phyloP scores from a whole-genome alignment of 2,113 vertebrate genomes.

The Bothrops jararaca region DNA sequence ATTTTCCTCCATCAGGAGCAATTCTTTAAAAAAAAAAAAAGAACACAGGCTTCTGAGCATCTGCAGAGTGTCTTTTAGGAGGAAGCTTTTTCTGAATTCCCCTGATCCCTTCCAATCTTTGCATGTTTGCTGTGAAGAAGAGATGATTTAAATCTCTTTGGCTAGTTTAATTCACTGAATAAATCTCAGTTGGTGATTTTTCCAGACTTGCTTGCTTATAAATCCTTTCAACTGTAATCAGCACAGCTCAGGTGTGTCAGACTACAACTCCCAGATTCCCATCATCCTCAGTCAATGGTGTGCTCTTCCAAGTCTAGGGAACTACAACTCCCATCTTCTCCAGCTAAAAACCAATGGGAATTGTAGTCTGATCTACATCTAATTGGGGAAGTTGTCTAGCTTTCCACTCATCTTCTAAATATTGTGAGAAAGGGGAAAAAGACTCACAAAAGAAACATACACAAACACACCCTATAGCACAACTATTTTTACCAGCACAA shows the following conservation, averaged over 20 bases:
- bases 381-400: not conserved
- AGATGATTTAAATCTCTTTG: not conserved
- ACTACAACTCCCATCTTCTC: not conserved
- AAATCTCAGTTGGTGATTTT: not conserved
- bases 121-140: no score
- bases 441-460: not conserved
- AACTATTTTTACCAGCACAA: not conserved
- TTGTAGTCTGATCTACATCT: not conserved
- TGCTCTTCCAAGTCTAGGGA: not conserved
- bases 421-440: not conserved
- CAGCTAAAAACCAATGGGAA: not conserved
- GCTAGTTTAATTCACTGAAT: not conserved
- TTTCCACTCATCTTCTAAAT: not conserved
- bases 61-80: not conserved
- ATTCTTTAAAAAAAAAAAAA: not conserved
- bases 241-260: not conserved
- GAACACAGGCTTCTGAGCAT: not conserved
- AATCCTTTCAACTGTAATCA: not conserved
- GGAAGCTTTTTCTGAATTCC: no score
- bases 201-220: not conserved
- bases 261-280: not conserved
- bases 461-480: not conserved
- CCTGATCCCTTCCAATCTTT: not conserved
- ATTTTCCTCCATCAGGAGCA: not conserved
- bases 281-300: not conserved